Evolutionary conservation across 2,888 invertebrate genomes (phyloP).

Genomic region (Dasypogon diadema): DNA sequence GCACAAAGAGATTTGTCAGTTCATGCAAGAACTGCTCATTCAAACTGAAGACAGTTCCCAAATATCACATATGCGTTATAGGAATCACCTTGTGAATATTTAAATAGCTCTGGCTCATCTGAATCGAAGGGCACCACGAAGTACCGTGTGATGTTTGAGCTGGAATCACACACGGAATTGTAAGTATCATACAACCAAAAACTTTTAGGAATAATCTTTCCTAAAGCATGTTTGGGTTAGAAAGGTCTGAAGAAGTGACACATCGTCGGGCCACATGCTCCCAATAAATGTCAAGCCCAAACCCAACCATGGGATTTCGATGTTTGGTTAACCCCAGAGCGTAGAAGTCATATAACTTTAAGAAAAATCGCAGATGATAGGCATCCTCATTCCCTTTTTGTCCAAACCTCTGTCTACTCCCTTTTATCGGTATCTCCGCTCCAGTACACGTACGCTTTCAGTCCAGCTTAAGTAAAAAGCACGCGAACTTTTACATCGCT

Average conservation of each 20-base stretch:
- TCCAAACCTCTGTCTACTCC: not conserved
- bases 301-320: constrained; percentile 30
- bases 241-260: constrained; percentile 44
- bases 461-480: constrained; percentile 28
- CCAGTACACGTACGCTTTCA: constrained; percentile 25
- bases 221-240: constrained; percentile 18
- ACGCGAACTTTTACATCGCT: constrained; percentile 49
- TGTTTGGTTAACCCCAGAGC: constrained; percentile 54
- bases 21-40: not conserved
- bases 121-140: not conserved
- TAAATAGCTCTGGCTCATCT: constrained; percentile 49
- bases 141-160: not conserved
- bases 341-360: constrained; percentile 56
- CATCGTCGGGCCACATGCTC: constrained; percentile 54
- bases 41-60: constrained; percentile 30
- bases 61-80: constrained; percentile 55
- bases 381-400: not conserved
- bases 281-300: constrained; percentile 57
- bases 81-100: constrained; percentile 56
- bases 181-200: not conserved
- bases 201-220: constrained; percentile 39
- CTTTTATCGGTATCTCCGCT: constrained; percentile 23
- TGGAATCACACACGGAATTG: constrained; percentile 10
- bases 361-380: constrained; percentile 53
- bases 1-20: constrained; percentile 28